Conservation (phyloP, 1,140 invertebrate species). For the Heliconius congener region DNA sequence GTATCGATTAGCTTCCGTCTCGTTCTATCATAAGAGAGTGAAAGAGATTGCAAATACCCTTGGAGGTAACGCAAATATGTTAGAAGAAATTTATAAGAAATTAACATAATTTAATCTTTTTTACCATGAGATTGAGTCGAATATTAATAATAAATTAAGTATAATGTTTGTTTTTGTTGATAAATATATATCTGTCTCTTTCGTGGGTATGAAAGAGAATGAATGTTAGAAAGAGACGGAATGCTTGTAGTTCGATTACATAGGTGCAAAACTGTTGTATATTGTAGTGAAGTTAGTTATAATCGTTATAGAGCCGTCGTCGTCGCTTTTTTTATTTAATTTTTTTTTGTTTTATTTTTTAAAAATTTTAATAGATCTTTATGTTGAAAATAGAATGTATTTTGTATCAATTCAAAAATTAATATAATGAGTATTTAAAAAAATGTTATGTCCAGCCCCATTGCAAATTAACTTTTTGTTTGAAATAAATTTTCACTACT, state of each 20-base stretch:
- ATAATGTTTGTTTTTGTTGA: background rate
- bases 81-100: background rate
- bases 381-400: too few species aligned
- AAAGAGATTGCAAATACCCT: background rate
- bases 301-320: background rate
- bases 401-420: too few species aligned
- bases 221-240: background rate
- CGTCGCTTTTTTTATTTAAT: background rate
- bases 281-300: slow-evolving; percentile 11
- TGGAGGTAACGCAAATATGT: background rate
- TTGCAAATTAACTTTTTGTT: too few species aligned
- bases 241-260: background rate
- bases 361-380: too few species aligned
- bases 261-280: slow-evolving; percentile 11
- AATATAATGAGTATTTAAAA: too few species aligned
- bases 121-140: too few species aligned
- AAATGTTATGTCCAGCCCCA: too few species aligned
- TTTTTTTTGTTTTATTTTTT: background rate
- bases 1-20: background rate
- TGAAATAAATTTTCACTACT: too few species aligned
- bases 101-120: background rate
- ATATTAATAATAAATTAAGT: background rate
- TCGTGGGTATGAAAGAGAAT: background rate
- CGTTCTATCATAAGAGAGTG: background rate
- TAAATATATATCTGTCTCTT: background rate